Evolutionary conservation across 2,888 invertebrate species (phyloP).

Genomic region (Cristatella mucedo): DNA sequence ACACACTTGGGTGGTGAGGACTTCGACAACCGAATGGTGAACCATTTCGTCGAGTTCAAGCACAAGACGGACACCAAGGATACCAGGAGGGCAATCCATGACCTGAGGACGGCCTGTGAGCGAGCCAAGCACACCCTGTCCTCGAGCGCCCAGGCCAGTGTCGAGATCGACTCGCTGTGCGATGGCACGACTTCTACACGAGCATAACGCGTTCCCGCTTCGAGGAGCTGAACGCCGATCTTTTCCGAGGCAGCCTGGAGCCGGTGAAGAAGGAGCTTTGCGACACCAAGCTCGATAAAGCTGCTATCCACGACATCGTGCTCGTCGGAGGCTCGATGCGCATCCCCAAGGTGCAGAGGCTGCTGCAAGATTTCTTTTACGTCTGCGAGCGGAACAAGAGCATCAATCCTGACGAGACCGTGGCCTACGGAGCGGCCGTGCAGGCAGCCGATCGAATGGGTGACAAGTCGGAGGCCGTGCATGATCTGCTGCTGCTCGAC

Average conservation of each 20-base stretch:
- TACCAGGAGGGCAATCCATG: slow-evolving; percentile 62
- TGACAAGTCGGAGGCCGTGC: slow-evolving; percentile 48
- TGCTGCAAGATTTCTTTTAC: slow-evolving; percentile 50
- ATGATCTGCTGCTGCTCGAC: slow-evolving; percentile 69
- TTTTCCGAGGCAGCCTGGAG: slow-evolving; percentile 83
- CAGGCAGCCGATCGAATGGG: slow-evolving; percentile 52
- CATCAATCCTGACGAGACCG: slow-evolving; percentile 93
- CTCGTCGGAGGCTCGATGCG: slow-evolving; percentile 74
- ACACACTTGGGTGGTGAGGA: slow-evolving; percentile 59
- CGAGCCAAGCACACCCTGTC: slow-evolving; percentile 47
- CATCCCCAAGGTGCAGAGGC: slow-evolving; percentile 88
- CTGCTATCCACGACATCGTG: slow-evolving; percentile 56
- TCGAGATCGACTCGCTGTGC: slow-evolving; percentile 81
- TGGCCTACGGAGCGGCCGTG: slow-evolving; percentile 74
- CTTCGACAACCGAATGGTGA: slow-evolving; percentile 66
- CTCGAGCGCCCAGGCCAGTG: slow-evolving; percentile 40
- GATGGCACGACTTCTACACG: slow-evolving; percentile 87
- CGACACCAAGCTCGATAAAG: slow-evolving; percentile 76
- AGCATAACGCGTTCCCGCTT: slow-evolving; percentile 83
- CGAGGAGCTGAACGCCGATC: slow-evolving; percentile 83
- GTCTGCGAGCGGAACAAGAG: slow-evolving; percentile 83
- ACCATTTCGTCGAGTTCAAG: slow-evolving; percentile 60
- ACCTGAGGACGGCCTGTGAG: slow-evolving; percentile 71
- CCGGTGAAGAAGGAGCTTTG: slow-evolving; percentile 85
- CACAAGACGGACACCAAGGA: slow-evolving; percentile 45